phyloP scores from a whole-genome alignment of 2,113 vertebrate genomes.

The Lathamus discolor region DNA sequence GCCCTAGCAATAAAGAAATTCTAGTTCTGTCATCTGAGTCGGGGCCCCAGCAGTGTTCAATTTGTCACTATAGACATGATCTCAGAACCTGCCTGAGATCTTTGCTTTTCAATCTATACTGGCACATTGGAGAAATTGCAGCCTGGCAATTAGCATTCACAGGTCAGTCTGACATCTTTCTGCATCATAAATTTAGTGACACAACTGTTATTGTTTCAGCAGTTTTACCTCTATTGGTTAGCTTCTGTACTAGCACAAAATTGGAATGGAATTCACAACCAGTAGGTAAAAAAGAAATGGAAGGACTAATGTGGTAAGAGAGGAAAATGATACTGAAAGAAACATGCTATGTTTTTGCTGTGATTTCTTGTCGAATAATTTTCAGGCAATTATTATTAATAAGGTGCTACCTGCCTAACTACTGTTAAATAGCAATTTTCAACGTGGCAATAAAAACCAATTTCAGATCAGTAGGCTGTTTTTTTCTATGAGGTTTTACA shows the following conservation, averaged over 20 bases:
- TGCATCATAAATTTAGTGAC: background rate
- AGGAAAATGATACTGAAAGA: background rate
- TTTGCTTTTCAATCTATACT: background rate
- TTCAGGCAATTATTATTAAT: background rate
- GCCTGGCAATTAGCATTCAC: background rate
- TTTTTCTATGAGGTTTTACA: background rate
- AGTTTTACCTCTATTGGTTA: background rate
- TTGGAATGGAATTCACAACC: background rate
- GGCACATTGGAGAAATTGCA: background rate
- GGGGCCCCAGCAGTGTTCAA: background rate
- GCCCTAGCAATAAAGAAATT: background rate
- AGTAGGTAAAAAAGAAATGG: background rate
- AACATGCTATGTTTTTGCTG: background rate
- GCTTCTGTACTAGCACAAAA: background rate
- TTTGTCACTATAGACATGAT: background rate
- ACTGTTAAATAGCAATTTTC: background rate
- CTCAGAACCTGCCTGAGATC: background rate
- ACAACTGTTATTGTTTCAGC: background rate
- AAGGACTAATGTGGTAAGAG: background rate
- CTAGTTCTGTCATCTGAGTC: background rate
- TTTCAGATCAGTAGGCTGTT: background rate
- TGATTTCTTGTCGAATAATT: background rate
- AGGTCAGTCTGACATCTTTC: background rate
- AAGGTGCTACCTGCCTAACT: background rate
- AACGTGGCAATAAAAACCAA: background rate